A percentile compares a stretch with the other conserved stretches of the same genome.
These are phyloP conservation scores for Apteryx owenii DNA, from an alignment of 2,113 vertebrate genomes.

Conservation along the genomic window DNA sequence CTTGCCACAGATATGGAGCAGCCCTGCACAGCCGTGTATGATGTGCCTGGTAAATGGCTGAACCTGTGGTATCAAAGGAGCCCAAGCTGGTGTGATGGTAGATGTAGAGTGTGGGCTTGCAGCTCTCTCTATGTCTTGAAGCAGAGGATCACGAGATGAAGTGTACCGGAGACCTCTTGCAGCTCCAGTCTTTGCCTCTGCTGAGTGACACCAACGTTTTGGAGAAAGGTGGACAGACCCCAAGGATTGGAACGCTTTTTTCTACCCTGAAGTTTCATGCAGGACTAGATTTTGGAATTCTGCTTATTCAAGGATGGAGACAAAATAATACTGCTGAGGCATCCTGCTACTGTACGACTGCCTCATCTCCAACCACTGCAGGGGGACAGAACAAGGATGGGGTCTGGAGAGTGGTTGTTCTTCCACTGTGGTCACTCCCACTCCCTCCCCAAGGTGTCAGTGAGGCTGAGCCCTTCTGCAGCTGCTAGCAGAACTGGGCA, in stretches of 20 bases:
- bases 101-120: not conserved
- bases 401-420: not conserved
- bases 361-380: not conserved
- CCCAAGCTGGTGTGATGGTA: not conserved
- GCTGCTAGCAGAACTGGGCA: not conserved
- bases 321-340: not conserved
- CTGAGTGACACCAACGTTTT: not conserved
- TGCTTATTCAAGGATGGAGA: not conserved
- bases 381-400: not conserved
- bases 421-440: accelerated
- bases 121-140: not conserved
- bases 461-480: not conserved
- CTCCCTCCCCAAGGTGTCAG: accelerated
- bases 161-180: not conserved
- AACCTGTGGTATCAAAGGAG: not conserved
- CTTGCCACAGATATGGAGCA: not conserved
- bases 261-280: not conserved
- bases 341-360: not conserved
- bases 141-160: not conserved
- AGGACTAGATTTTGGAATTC: not conserved
- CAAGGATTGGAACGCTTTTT: not conserved
- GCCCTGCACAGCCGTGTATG: accelerated
- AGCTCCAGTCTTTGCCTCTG: not conserved
- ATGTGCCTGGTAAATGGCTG: not conserved
- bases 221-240: not conserved